Evolutionary conservation across 1,140 invertebrate species (phyloP).

Genomic region (Habropoda laboriosa): DNA sequence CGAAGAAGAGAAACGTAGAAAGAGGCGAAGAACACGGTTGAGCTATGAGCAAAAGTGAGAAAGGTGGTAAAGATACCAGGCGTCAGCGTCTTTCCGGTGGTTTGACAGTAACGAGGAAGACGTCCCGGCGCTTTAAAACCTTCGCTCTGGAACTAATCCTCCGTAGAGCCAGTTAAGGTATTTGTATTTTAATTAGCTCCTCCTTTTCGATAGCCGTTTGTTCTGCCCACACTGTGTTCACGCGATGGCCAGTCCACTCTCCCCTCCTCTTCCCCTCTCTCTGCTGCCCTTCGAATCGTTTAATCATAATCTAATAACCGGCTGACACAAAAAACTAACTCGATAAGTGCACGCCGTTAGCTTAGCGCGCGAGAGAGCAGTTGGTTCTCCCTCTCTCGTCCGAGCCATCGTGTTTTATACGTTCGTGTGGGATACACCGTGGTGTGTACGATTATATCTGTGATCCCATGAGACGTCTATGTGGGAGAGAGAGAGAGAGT

Average conservation of each 20-base stretch:
- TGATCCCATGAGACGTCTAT: slow-evolving; percentile 11
- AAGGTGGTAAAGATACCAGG: neutral
- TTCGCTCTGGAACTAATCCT: slow-evolving; percentile 71
- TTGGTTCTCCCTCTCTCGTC: no score
- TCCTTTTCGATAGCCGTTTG: slow-evolving; percentile 75
- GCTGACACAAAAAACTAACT: slow-evolving; percentile 80
- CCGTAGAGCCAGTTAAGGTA: slow-evolving; percentile 73
- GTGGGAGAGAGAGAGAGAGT: neutral
- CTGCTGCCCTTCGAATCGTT: slow-evolving; percentile 73
- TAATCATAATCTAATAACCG: slow-evolving; percentile 82
- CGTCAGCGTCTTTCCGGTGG: slow-evolving; percentile 33
- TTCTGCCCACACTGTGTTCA: slow-evolving; percentile 63
- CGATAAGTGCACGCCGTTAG: slow-evolving; percentile 72
- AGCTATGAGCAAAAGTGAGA: neutral
- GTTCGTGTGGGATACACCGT: no score
- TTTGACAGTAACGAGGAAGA: slow-evolving; percentile 68
- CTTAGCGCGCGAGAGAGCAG: slow-evolving; percentile 36
- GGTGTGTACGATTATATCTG: neutral
- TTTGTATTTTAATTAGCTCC: slow-evolving; percentile 80
- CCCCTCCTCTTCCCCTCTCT: slow-evolving; percentile 12
- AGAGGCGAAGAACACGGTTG: no score
- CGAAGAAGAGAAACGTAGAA: neutral
- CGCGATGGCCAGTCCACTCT: slow-evolving; percentile 5
- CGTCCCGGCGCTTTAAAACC: slow-evolving; percentile 57
- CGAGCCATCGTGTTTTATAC: slow-evolving; percentile 6